phyloP scores from a whole-genome alignment of 2,888 invertebrate species.

The Philaethria dido region DNA sequence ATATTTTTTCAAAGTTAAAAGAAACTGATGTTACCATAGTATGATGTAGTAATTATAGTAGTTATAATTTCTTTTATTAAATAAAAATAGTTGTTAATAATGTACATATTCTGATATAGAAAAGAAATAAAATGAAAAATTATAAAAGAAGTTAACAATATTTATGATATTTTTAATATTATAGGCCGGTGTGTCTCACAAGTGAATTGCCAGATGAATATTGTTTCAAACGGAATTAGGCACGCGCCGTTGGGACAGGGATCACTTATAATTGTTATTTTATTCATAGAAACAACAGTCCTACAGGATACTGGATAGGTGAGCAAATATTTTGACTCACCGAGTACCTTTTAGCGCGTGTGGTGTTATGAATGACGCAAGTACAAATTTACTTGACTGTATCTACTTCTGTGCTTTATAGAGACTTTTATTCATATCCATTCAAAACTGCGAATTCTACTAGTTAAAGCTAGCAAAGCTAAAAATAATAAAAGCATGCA shows the following conservation, averaged over 20 bases:
- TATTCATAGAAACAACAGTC: conserved; percentile 84
- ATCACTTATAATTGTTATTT: conserved; percentile 85
- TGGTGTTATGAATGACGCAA: conserved; percentile 52
- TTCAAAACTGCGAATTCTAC: too few relatives aligned
- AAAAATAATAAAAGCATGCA: too few relatives aligned
- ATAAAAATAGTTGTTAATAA: too few relatives aligned
- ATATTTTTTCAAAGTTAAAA: too few relatives aligned
- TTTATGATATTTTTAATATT: background rate
- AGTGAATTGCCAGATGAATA: conserved; percentile 80
- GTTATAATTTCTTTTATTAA: too few relatives aligned
- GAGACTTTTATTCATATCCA: background rate
- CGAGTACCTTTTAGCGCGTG: conserved; percentile 73
- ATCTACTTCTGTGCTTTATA: background rate
- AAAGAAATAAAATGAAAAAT: too few relatives aligned
- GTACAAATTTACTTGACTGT: conserved; percentile 1
- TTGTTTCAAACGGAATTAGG: conserved; percentile 83
- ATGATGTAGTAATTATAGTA: too few relatives aligned
- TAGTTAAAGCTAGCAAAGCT: too few relatives aligned
- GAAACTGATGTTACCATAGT: too few relatives aligned
- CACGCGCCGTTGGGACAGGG: conserved; percentile 73
- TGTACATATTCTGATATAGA: too few relatives aligned
- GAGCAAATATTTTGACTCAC: conserved; percentile 77
- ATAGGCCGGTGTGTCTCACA: conserved; percentile 53
- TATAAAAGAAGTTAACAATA: too few relatives aligned
- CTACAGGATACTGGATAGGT: conserved; percentile 72